Base-by-base conservation (phyloP, 2,888 invertebrate species). In the Habrosyne pyritoides region DNA sequence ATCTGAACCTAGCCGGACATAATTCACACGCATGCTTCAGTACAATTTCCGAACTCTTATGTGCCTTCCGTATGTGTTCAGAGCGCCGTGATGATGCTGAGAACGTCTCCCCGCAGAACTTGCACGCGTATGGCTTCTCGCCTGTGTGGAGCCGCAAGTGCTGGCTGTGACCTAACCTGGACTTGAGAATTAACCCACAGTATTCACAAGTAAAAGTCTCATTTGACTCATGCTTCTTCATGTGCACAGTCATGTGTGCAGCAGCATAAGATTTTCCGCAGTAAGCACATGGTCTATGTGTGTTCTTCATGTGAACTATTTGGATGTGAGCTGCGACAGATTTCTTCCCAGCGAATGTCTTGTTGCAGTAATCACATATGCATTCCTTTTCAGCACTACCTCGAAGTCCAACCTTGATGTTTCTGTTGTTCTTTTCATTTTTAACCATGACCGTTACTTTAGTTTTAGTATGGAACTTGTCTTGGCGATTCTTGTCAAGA, bases 81-180 rank as follows among this genome's bases (percentile, higher is more conserved):
- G 91, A 91, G 1, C 87, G 72, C 56, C 91, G 71, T 0, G 91
- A 91, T 0, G 91, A 87, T 0, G 88, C 87, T 0, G 85, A 83
- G 63, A 91, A 91, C 0, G 81, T 69, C 54, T 87, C 86, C 0
- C 81, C 81, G 50, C 91, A 91, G 28, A 78, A 68, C 21, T 79
- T 71, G 52, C 91, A 91, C 0, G 65, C 21, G 30, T 91, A 91
- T 0, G 91, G 91, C 2, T 76, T 75, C 53, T 91, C 91, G 0
- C 91, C 91, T 0, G 89, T 88, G 47, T 91, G 91, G 0, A 91
- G 61, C 0, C 91, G 74, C n/a, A 86, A 49, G 51, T 91, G 91
- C 54, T 91, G 91, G 0, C 66, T 69, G 28, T 84, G 86, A 0
- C 91, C 91, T 0, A 90, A 61, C 33, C 81, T 87, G 0, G 83